Evolutionary conservation across 2,113 vertebrate genomes (phyloP).

Genomic region (Sturnus vulgaris): DNA sequence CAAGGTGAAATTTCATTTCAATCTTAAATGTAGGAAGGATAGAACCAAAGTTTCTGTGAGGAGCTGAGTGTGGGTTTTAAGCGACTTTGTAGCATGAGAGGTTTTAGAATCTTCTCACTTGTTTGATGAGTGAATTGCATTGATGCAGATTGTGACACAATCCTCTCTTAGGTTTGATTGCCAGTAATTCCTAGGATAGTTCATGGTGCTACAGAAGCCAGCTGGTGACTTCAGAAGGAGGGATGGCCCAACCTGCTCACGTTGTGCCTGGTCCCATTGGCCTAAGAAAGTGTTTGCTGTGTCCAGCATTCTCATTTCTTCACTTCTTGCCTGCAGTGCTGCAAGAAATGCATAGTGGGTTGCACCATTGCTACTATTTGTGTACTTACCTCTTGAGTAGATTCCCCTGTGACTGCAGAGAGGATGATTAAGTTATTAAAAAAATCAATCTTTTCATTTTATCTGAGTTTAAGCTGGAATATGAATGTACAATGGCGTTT

Average conservation of each 20-base stretch:
- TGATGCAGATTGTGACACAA: accelerated
- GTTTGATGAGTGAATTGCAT: background rate
- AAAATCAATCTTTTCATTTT: background rate
- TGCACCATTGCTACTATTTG: background rate
- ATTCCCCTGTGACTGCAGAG: background rate
- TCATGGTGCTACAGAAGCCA: background rate
- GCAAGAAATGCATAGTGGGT: background rate
- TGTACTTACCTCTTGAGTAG: background rate
- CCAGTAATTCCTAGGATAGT: background rate
- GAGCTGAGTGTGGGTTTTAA: background rate
- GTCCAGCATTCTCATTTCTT: background rate
- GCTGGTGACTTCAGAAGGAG: background rate
- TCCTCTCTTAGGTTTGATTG: background rate
- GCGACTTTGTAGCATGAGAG: background rate
- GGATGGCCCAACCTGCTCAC: background rate
- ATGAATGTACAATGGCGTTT: background rate
- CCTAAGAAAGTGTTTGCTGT: background rate
- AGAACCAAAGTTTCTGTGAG: background rate
- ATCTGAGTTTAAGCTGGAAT: background rate
- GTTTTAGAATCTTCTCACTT: background rate
- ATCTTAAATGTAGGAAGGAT: background rate
- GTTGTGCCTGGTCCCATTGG: background rate
- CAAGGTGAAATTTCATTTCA: background rate
- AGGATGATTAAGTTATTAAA: background rate
- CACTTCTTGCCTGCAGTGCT: background rate